These are phyloP conservation scores for Pelodiscus sinensis DNA, from an alignment of 2,113 vertebrate genomes.

Conservation along the genomic window DNA sequence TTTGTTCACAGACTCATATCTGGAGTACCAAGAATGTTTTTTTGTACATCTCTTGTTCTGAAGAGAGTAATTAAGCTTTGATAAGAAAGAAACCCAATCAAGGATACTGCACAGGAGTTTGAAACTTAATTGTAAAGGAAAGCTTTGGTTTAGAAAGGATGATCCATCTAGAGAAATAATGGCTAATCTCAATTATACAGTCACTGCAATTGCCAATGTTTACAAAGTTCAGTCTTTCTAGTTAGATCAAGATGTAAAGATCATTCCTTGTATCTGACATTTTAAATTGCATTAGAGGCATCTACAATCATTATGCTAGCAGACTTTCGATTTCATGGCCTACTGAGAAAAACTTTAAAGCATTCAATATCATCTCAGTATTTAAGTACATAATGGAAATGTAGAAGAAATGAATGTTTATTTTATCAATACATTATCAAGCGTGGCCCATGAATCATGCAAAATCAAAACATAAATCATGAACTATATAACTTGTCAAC, in stretches of 20 bases:
- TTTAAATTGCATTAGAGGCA: conserved; percentile 57
- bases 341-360: conserved; percentile 56
- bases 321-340: conserved; percentile 46
- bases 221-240: rapidly evolving
- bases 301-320: conserved; percentile 7
- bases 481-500: conserved; percentile 13
- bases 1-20: not conserved
- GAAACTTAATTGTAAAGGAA: not conserved
- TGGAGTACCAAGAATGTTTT: not conserved
- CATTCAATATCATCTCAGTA: conserved; percentile 58
- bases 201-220: not conserved
- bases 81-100: not conserved
- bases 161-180: rapidly evolving
- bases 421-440: conserved; percentile 49
- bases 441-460: not conserved
- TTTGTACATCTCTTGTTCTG: not conserved
- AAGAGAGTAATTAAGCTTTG: rapidly evolving
- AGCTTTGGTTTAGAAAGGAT: not conserved
- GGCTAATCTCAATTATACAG: rapidly evolving
- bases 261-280: not conserved
- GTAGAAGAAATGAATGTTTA: conserved; percentile 41
- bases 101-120: not conserved
- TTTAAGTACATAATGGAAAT: conserved; percentile 62
- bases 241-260: not conserved
- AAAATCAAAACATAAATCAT: conserved; percentile 54